Evolutionary conservation across 1,140 invertebrate genomes (phyloP).

Genomic region (Cydia strobilella): DNA sequence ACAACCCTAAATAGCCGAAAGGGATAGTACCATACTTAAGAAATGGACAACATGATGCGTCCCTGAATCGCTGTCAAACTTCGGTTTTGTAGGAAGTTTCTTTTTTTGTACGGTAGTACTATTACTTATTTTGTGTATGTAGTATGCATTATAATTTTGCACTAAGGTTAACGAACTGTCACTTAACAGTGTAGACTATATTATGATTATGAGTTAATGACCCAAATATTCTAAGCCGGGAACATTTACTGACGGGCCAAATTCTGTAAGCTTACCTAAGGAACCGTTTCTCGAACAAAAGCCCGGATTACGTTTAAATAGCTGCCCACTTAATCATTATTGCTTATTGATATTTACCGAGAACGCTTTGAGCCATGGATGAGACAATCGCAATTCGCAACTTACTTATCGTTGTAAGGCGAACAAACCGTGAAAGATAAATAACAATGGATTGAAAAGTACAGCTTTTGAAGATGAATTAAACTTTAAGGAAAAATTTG

Average conservation of each 20-base stretch:
- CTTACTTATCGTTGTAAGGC: not conserved
- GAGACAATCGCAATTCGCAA: slow-evolving; percentile 8
- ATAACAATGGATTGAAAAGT: not conserved
- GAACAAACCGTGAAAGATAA: slow-evolving; percentile 4
- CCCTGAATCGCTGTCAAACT: no score
- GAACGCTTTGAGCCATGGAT: not conserved
- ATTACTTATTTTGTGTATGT: no score
- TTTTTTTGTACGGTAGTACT: no score
- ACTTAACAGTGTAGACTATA: no score
- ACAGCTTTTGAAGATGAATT: not conserved
- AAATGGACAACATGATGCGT: no score
- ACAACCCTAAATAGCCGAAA: no score
- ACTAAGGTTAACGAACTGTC: no score
- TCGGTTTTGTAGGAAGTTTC: no score
- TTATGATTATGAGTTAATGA: not conserved
- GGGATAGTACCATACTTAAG: no score
- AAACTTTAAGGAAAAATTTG: not conserved
- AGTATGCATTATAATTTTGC: no score
- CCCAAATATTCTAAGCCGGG: not conserved
- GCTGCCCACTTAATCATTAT: slow-evolving; percentile 40
- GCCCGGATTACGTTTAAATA: slow-evolving; percentile 44
- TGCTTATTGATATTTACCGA: slow-evolving; percentile 34
- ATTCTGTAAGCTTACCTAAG: slow-evolving; percentile 56
- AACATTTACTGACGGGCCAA: slow-evolving; percentile 33
- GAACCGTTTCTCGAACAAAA: slow-evolving; percentile 52